Evolutionary conservation across 2,888 invertebrate species (phyloP).

Genomic region (Ethmia dodecea): DNA sequence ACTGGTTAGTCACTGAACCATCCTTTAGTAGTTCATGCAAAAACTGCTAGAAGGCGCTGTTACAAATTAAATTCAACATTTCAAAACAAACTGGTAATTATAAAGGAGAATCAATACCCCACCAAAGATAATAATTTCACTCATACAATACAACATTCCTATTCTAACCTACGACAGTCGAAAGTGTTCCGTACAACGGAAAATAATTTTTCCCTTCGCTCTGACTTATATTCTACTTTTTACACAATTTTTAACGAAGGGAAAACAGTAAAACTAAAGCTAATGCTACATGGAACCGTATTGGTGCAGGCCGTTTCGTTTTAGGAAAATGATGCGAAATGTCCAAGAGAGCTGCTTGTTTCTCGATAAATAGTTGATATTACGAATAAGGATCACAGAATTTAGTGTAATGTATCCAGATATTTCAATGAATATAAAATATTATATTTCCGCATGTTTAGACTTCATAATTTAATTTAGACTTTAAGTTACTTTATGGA

Average conservation of each 20-base stretch:
- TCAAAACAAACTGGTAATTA: no score
- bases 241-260: slow-evolving; percentile 55
- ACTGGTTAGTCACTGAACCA: no score
- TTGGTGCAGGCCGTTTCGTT: slow-evolving; percentile 56
- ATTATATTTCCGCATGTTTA: no score
- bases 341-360: slow-evolving; percentile 12
- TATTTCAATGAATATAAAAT: no score
- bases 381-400: no score
- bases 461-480: no score
- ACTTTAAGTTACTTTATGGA: no score
- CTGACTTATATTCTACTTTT: slow-evolving; percentile 54
- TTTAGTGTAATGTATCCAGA: no score
- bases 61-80: no score
- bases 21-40: slow-evolving; percentile 2
- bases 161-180: slow-evolving; percentile 73
- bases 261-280: slow-evolving; percentile 51
- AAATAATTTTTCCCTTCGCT: slow-evolving; percentile 61
- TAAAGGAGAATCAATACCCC: slow-evolving; percentile 41
- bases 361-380: no score
- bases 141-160: slow-evolving; percentile 63
- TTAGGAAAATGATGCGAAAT: slow-evolving; percentile 11
- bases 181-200: slow-evolving; percentile 74
- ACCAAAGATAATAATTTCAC: slow-evolving; percentile 46
- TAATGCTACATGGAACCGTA: slow-evolving; percentile 66
- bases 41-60: slow-evolving; percentile 22